Evolutionary conservation across 2,797 vertebrate genomes (phyloP).

Genomic region (Gymnodraco acuticeps): DNA sequence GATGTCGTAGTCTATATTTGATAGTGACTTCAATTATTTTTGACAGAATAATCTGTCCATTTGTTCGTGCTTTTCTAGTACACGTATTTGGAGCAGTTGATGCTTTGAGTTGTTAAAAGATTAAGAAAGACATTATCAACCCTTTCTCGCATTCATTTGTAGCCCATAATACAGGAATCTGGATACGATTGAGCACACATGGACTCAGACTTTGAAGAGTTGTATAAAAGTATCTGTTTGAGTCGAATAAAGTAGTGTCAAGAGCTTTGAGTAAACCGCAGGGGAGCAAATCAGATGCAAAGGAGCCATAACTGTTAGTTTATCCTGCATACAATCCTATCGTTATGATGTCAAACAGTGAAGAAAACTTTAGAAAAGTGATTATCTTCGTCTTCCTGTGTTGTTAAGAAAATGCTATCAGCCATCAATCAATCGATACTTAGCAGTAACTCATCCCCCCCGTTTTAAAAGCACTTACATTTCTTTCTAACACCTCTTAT

Average conservation of each 20-base stretch:
- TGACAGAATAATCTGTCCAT: no score
- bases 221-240: background rate
- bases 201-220: no score
- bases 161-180: no score
- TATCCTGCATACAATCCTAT: rapidly evolving
- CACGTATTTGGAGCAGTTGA: background rate
- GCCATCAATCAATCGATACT: constrained; percentile 24
- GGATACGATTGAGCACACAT: background rate
- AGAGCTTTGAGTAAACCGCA: background rate
- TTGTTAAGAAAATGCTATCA: constrained; percentile 16
- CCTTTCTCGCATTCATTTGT: background rate
- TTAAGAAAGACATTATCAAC: no score
- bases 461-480: background rate
- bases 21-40: no score
- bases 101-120: background rate
- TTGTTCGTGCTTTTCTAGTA: no score
- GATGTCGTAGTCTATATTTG: no score
- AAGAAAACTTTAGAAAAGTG: background rate
- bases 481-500: rapidly evolving
- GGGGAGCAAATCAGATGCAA: background rate
- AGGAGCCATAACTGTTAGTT: no score
- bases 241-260: background rate
- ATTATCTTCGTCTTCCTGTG: constrained; percentile 1
- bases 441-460: background rate
- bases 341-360: no score